Conservation (phyloP, 2,888 invertebrate genomes). For the Neoaliturus tenellus region DNA sequence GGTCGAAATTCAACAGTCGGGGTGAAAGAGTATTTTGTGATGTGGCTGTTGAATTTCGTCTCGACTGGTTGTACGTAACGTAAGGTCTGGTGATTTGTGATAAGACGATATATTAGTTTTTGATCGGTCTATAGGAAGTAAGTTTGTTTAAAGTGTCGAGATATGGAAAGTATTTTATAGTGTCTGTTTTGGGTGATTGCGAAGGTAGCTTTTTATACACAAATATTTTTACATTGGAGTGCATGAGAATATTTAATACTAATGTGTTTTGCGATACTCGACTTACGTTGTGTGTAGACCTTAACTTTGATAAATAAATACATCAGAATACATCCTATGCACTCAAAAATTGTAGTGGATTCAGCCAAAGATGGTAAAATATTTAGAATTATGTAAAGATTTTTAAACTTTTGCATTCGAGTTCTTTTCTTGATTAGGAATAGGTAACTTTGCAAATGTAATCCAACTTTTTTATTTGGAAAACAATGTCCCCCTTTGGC, state of each 20-base stretch:
- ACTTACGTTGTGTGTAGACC: slow-evolving; percentile 48
- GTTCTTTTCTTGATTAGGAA: neutral
- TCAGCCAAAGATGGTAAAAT: neutral
- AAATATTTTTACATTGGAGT: slow-evolving; percentile 48
- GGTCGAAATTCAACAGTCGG: slow-evolving; percentile 22
- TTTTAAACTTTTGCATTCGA: neutral
- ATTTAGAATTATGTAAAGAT: neutral
- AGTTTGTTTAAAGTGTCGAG: slow-evolving; percentile 41
- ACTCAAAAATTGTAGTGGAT: slow-evolving; percentile 34
- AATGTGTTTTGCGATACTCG: slow-evolving; percentile 36
- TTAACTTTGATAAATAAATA: slow-evolving; percentile 11
- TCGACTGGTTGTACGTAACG: slow-evolving; percentile 46
- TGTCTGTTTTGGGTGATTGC: slow-evolving; percentile 32
- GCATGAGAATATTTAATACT: slow-evolving; percentile 43
- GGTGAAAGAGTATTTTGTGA: slow-evolving; percentile 10
- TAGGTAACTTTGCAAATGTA: too few species aligned
- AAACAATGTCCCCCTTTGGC: neutral
- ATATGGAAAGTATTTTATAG: slow-evolving; percentile 39
- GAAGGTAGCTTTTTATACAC: slow-evolving; percentile 49
- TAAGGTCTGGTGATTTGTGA: slow-evolving; percentile 47
- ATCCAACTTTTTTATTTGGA: too few species aligned
- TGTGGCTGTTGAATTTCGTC: slow-evolving; percentile 37
- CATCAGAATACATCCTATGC: slow-evolving; percentile 34
- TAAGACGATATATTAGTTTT: slow-evolving; percentile 49
- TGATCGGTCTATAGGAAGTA: slow-evolving; percentile 48